A percentile compares a stretch with the other conserved stretches of the same genome.
These are phyloP conservation scores for Drosophila bocki DNA, from an alignment of 1,140 invertebrate species.

Conservation along the genomic window DNA sequence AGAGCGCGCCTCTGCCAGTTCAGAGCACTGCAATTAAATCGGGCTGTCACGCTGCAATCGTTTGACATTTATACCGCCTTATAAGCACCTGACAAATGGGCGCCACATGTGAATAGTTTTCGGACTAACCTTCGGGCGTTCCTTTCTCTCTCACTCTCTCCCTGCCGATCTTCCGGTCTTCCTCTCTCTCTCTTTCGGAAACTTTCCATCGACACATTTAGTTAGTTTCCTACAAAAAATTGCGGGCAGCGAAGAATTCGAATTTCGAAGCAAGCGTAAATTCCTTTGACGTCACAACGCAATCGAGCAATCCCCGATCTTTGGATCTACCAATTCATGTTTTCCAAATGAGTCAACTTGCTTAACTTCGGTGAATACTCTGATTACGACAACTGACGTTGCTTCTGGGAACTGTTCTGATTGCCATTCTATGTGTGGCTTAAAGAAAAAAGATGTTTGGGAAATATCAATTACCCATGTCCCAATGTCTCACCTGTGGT, in stretches of 20 bases:
- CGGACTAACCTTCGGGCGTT: constrained; percentile 11
- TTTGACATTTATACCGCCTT: constrained; percentile 35
- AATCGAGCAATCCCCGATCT: constrained; percentile 19
- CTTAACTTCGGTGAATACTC: constrained; percentile 6
- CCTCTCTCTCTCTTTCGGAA: neutral
- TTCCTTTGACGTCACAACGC: constrained; percentile 20
- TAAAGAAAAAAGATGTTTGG: constrained; percentile 2
- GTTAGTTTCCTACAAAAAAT: constrained; percentile 17
- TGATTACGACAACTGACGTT: constrained; percentile 23
- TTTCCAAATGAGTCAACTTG: constrained; percentile 18
- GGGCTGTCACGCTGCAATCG: constrained; percentile 64
- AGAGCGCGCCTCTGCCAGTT: constrained; percentile 2
- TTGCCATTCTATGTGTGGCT: neutral
- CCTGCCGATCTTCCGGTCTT: neutral
- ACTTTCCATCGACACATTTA: constrained; percentile 23
- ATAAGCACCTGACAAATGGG: constrained; percentile 57
- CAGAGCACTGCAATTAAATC: constrained; percentile 44
- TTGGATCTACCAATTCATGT: constrained; percentile 11
- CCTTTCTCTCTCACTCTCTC: neutral
- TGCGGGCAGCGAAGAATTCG: constrained; percentile 1
- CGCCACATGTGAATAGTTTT: constrained; percentile 65
- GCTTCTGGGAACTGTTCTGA: constrained; percentile 4
- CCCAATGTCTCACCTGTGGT: neutral
- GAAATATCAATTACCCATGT: constrained; percentile 13
- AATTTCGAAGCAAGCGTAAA: constrained; percentile 7